Conservation (phyloP, 2,888 invertebrate species). For the Lepidonotus clava region DNA sequence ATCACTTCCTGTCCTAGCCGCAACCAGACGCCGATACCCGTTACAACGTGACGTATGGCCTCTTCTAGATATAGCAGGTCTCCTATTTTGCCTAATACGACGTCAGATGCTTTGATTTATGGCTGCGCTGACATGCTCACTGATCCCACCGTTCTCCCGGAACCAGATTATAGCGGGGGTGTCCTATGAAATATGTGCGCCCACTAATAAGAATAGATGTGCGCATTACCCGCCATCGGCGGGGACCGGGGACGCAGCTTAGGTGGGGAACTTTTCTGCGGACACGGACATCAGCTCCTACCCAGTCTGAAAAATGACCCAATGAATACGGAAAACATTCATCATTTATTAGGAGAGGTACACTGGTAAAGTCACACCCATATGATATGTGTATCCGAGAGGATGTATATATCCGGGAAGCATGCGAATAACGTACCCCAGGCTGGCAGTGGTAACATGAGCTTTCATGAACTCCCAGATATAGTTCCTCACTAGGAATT, state of each 20-base stretch:
- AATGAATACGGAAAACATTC: neutral
- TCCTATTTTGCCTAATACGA: constrained; percentile 43
- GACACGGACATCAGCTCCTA: constrained; percentile 1
- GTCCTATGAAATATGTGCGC: constrained; percentile 32
- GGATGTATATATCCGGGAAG: too few species aligned
- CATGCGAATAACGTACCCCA: too few species aligned
- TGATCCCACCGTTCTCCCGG: constrained; percentile 12
- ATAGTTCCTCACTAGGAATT: too few species aligned
- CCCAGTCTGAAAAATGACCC: neutral
- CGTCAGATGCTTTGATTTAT: constrained; percentile 23
- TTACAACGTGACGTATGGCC: constrained; percentile 40
- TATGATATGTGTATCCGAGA: too few species aligned
- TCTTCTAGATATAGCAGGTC: constrained; percentile 32
- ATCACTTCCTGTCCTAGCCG: neutral
- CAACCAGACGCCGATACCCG: constrained; percentile 31
- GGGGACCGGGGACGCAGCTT: neutral
- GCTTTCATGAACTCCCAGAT: too few species aligned
- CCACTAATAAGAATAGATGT: constrained; percentile 42
- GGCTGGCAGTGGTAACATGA: too few species aligned
- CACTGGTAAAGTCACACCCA: neutral
- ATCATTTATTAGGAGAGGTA: neutral
- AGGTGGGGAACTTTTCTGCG: neutral
- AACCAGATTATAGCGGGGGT: constrained; percentile 32
- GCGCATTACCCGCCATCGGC: neutral
- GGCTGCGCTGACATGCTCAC: neutral